Evolutionary conservation across 2,797 vertebrate genomes (phyloP), one percentile per base, ranked within the genome.

Genomic region (Chaetophractus vellerosus): DNA sequence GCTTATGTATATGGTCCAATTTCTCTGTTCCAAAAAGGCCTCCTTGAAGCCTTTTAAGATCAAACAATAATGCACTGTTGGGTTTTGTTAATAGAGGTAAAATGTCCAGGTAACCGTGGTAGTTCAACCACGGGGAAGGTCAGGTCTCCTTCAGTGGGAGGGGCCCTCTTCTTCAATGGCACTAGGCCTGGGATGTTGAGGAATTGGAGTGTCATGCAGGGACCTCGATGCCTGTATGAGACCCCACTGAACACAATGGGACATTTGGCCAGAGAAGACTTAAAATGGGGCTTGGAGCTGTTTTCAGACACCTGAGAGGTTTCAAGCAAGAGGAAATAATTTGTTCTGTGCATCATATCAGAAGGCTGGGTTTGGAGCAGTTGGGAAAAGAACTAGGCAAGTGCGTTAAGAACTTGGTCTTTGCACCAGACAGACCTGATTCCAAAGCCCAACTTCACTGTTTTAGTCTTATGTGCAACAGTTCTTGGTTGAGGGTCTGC

Each of bases 51-150:
- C 38, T 24, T 6, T 5, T 75, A 19, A 72, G 45, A 48, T 33
- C 45, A 41, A 57, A 19, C 2, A 5, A 9, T 23, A 1, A 69
- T 1, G 12, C 16, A 0, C 31, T 57, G 36, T 6, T 36, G 91
- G 38, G 87, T 21, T 61, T 84, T 75, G 76, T 33, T 84, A 33
- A 28, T 3, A 80, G 55, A n/a, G 38, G 16, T 5, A 0, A 9
- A 3, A 36, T 2, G 12, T 79, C 82, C 79, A 26, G 79, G 59
- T 26, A 3, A 16, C 5, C 4, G 11, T 57, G 55, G 72, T 50
- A 1, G 24, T 4, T 8, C 48, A 50, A 74, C n/a, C 15, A 0
- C 1, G 2, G 64, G 36, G 11, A 69, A 4, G 2, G 21, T 10
- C 80, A 21, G 66, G 72, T 28, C 15, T 15, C 48, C 19, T 59